These are phyloP conservation scores for Phrixothrix hirtus DNA, from an alignment of 2,888 invertebrate genomes.

Conservation along the genomic window DNA sequence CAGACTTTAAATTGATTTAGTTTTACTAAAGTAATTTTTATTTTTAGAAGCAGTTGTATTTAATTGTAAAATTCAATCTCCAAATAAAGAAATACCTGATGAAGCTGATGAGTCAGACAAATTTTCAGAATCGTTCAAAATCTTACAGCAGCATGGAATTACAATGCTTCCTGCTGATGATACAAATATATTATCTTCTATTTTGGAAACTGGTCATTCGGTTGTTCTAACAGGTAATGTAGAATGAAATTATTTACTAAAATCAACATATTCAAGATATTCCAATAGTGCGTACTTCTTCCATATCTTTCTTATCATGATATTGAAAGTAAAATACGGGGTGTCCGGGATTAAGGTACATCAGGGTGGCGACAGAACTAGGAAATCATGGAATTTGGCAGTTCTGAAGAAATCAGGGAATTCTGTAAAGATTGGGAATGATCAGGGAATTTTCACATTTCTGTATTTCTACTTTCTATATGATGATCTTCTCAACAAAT, in stretches of 20 bases:
- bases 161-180: slow-evolving; percentile 83
- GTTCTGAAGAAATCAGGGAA: too few relatives aligned
- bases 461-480: too few relatives aligned
- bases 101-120: slow-evolving; percentile 5
- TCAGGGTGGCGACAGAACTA: too few relatives aligned
- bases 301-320: too few relatives aligned
- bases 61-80: not conserved
- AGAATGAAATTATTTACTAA: not conserved
- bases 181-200: slow-evolving; percentile 72
- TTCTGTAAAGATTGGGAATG: too few relatives aligned
- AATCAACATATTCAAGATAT: slow-evolving; percentile 3
- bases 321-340: too few relatives aligned
- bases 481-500: too few relatives aligned
- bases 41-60: not conserved
- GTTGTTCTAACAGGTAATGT: slow-evolving; percentile 74
- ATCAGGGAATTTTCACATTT: too few relatives aligned
- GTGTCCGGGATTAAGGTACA: too few relatives aligned
- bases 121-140: slow-evolving; percentile 60
- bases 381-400: too few relatives aligned
- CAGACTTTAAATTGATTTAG: not conserved
- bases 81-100: slow-evolving; percentile 1
- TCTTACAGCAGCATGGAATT: slow-evolving; percentile 84
- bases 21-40: too few relatives aligned
- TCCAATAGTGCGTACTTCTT: too few relatives aligned
- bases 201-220: slow-evolving; percentile 83